Conservation (phyloP, 2,888 invertebrate species). For the Hirtodrosophila cameraria region DNA sequence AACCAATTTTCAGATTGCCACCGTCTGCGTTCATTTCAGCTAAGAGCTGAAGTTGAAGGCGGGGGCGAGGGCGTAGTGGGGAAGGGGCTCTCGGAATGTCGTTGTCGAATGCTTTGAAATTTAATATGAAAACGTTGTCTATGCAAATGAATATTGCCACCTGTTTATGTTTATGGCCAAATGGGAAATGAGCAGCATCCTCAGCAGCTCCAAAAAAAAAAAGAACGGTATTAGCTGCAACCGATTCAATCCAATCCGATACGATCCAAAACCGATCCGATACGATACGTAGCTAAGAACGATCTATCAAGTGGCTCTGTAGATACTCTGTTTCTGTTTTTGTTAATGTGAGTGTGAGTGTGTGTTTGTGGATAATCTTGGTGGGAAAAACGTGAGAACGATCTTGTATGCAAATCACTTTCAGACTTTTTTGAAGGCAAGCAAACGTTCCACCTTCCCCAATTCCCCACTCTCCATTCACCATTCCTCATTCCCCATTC, state of each 20-base stretch:
- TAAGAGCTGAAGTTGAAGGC: background rate
- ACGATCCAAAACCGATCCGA: slow-evolving; percentile 1
- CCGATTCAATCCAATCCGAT: slow-evolving; percentile 11
- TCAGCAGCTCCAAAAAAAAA: slow-evolving; percentile 22
- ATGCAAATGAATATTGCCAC: slow-evolving; percentile 81
- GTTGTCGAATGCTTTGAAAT: slow-evolving; percentile 73
- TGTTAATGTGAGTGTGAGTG: slow-evolving; percentile 12
- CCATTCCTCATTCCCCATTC: too few relatives aligned
- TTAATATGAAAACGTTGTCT: slow-evolving; percentile 77
- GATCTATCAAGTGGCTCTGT: slow-evolving; percentile 63
- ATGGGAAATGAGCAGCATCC: slow-evolving; percentile 62
- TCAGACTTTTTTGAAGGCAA: slow-evolving; percentile 42
- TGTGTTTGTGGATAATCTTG: slow-evolving; percentile 62
- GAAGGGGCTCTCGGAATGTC: slow-evolving; percentile 54
- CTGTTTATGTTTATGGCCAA: slow-evolving; percentile 76
- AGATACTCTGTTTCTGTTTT: slow-evolving; percentile 11
- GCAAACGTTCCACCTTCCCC: slow-evolving; percentile 9
- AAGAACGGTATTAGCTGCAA: slow-evolving; percentile 67
- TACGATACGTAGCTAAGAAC: slow-evolving; percentile 34
- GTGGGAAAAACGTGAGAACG: slow-evolving; percentile 78
- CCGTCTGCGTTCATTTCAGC: too few relatives aligned
- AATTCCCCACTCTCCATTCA: too few relatives aligned
- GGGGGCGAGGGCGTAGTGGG: background rate
- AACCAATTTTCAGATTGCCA: slow-evolving; percentile 63
- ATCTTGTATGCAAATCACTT: slow-evolving; percentile 76